Base-by-base conservation (phyloP, 1,140 invertebrate species). In the Leptonema lineaticorne region DNA sequence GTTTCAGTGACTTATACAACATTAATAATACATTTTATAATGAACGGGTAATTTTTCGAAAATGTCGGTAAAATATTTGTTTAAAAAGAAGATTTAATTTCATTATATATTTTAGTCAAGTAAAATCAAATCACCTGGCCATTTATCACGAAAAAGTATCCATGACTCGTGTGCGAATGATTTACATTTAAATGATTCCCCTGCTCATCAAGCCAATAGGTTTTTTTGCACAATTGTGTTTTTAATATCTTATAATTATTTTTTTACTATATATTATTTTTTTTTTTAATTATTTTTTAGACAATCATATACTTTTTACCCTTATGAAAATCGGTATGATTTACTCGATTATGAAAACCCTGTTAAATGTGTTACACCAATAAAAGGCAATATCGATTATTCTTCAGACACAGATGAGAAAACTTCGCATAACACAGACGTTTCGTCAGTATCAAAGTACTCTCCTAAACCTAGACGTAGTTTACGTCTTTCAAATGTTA, bases 81-180 rank as follows among this genome's bases (percentile, higher is more conserved):
- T 48, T 8, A 59, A 18, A 22, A 20, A 2, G 46, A 4, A 24
- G 8, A 48, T 53, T 1, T 63, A 63, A 18, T 63, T 45, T 24
- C 20, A 6, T 33, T 24, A 22, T 63, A 4, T 26, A 45, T 41
- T 41, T 63, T 24, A 63, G 41, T 48, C 18, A 9, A 63, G 46
- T 45, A 63, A 63, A 63, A 14, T 7, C 16, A 7, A 16, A 26
- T 20, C 41, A 28, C n/a, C 50, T 6, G 16, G 11, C 46, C 20
- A 16, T 30, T 18, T 59, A 27, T 65, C 71, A 3, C 58, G 71
- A 24, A 72, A 72, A 41, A 66, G 68, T 18, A 72, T 72, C 41
- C 71, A 72, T 56, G n/a, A 59, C 2, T 29, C 20, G 22, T 30
- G 29, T 11, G 9, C 22, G 1, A 24, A 53, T 26, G 20, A 26